Evolutionary conservation across 1,140 invertebrate species (phyloP), one percentile per base, ranked within the genome.

Genomic region (Macrobrachium nipponense): DNA sequence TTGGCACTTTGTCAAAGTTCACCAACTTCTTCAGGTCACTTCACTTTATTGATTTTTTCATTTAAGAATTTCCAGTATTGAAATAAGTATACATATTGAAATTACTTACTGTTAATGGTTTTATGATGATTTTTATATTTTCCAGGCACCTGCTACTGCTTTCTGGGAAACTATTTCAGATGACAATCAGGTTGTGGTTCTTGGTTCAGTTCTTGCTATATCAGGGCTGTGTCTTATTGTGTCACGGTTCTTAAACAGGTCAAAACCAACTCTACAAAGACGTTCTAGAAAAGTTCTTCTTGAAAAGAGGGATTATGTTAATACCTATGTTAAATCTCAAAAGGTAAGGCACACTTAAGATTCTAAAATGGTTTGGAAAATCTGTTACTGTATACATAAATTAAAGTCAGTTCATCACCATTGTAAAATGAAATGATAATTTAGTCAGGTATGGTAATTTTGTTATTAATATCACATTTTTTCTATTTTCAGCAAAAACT

Each of bases 281-380:
- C 92, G 92, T 88, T 91, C 92, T 87, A 92, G 92, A 87, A 90
- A 90, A 80, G 81, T 89, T n/a, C 89, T 93, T 12, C 44, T 90
- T 17, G 92, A 93, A 88, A 91, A 92, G 77, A 90, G 90, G 84
- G 91, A 92, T 36, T 92, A 91, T 90, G 91, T 93, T 18, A 90
- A 91, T 77, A 91, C 89, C 80, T 90, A 90, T 58, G 91, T 93
- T 8, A 92, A 92, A 86, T 89, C 89, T 64, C 92, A 92, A 89
- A 93, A 93, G 91, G 92, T 93, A 90, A 89, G 87, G 76, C 14
- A 17, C 15, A 66, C 17, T 80, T 23, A 44, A 68, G 8, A 3
- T 58, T 66, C n/a, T 62, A 20, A 6, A 51, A 51, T 8, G 51
- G 51, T 51, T 3, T 51, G 51, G 12, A 51, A 51, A 51, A 51